A percentile compares a stretch with the other conserved stretches of the same genome.
Conservation (phyloP, 2,888 invertebrate species). For the Carpatolechia fugitivella region DNA sequence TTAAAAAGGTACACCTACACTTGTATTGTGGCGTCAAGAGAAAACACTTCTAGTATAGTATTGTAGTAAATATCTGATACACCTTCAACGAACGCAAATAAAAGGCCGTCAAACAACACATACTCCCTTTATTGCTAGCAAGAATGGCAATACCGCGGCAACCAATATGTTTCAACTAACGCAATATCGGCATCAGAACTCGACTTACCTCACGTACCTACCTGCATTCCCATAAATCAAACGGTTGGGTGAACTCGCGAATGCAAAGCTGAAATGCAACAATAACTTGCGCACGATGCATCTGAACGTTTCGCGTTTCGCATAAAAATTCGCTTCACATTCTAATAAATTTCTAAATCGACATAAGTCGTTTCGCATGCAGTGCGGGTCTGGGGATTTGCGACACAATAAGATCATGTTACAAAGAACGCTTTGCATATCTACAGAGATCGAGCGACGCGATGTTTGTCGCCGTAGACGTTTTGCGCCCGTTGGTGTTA, state of each 20-base stretch:
- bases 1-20: too few relatives aligned
- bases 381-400: slow-evolving; percentile 50
- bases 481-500: slow-evolving; percentile 45
- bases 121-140: background rate
- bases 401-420: slow-evolving; percentile 76
- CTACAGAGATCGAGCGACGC: slow-evolving; percentile 51
- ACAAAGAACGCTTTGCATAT: slow-evolving; percentile 74
- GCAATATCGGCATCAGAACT: slow-evolving; percentile 6
- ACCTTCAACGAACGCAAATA: background rate
- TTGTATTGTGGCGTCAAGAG: too few relatives aligned
- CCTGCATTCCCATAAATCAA: slow-evolving; percentile 28
- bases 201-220: slow-evolving; percentile 17
- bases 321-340: slow-evolving; percentile 59
- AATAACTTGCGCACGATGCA: slow-evolving; percentile 49
- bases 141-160: slow-evolving; percentile 2
- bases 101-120: background rate
- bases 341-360: slow-evolving; percentile 77
- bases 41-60: too few relatives aligned
- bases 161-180: slow-evolving; percentile 2
- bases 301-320: slow-evolving; percentile 42
- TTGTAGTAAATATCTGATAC: too few relatives aligned
- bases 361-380: slow-evolving; percentile 72
- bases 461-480: slow-evolving; percentile 49
- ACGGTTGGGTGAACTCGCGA: slow-evolving; percentile 36
- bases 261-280: slow-evolving; percentile 56